Evolutionary conservation across 2,888 invertebrate species (phyloP), one percentile per base, ranked within the genome.

Genomic region (Lamproptera curius): DNA sequence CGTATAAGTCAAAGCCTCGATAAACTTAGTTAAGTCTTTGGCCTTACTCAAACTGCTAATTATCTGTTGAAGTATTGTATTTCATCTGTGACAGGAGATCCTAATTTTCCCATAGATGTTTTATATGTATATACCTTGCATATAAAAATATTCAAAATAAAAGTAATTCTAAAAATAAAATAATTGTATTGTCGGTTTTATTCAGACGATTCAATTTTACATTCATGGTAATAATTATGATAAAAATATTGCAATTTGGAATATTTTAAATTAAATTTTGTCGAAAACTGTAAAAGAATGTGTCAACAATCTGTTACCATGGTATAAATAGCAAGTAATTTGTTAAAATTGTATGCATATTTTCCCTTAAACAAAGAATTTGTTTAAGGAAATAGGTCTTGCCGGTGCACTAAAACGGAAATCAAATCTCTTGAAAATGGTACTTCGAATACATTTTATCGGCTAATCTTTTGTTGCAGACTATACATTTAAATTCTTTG

Each of bases 21-120:
- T 67, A 72, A 73, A 70, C 68, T n/a, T n/a, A n/a, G n/a, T 68
- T 46, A 37, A 31, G 20, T 28, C 59, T 63, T 62, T 54, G 70
- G 70, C 76, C 76, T 78, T 78, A 73, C 75, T 69, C 68, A 78
- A 77, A 79, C 76, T 76, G 75, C 72, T 76, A 79, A 78, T 78
- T 77, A 76, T 71, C 74, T 73, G 57, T 59, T 67, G 66, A 61
- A 51, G 41, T 36, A n/a, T n/a, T n/a, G n/a, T n/a, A n/a, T n/a
- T n/a, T n/a, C n/a, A n/a, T n/a, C n/a, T n/a, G n/a, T n/a, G n/a
- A n/a, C n/a, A n/a, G n/a, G n/a, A n/a, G n/a, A n/a, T n/a, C n/a
- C n/a, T n/a, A n/a, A n/a, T n/a, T n/a, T n/a, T n/a, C n/a, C n/a
- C n/a, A n/a, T n/a, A n/a, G n/a, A n/a, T n/a, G n/a, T n/a, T n/a